phyloP scores from a whole-genome alignment of 2,113 vertebrate species.

The Hiodon tergisus region DNA sequence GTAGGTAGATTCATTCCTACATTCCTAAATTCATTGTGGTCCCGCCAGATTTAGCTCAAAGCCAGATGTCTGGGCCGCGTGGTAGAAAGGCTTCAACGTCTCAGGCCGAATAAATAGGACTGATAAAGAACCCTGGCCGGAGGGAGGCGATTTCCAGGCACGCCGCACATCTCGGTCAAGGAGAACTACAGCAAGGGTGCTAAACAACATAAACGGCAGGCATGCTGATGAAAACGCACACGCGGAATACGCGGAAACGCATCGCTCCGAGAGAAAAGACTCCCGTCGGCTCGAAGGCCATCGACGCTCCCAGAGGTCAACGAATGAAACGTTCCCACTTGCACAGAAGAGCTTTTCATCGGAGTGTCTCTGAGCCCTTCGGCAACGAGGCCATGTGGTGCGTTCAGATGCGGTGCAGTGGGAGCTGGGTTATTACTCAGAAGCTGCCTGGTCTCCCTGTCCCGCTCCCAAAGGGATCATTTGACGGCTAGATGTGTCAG shows the following conservation, averaged over 20 bases:
- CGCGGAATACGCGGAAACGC: not conserved
- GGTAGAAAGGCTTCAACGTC: too few relatives aligned
- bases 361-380: not conserved
- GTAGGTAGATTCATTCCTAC: too few relatives aligned
- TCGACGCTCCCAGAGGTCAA: not conserved
- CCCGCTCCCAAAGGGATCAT: not conserved
- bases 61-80: too few relatives aligned
- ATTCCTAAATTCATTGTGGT: too few relatives aligned
- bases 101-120: not conserved
- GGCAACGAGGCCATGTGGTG: not conserved
- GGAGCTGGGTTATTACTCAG: constrained; percentile 13
- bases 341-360: not conserved
- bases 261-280: not conserved
- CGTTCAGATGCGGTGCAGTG: constrained; percentile 2
- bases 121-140: constrained; percentile 17
- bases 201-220: too few relatives aligned
- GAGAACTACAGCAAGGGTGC: not conserved
- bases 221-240: not conserved
- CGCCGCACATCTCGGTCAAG: not conserved
- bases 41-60: too few relatives aligned
- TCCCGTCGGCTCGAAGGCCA: not conserved
- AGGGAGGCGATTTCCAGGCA: not conserved
- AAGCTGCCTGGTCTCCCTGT: not conserved
- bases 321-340: not conserved
- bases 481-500: not conserved